A percentile compares a stretch with the other conserved stretches of the same genome.
Conservation (phyloP, 92 coral and sea anemone species). For the Porites evermanni region DNA sequence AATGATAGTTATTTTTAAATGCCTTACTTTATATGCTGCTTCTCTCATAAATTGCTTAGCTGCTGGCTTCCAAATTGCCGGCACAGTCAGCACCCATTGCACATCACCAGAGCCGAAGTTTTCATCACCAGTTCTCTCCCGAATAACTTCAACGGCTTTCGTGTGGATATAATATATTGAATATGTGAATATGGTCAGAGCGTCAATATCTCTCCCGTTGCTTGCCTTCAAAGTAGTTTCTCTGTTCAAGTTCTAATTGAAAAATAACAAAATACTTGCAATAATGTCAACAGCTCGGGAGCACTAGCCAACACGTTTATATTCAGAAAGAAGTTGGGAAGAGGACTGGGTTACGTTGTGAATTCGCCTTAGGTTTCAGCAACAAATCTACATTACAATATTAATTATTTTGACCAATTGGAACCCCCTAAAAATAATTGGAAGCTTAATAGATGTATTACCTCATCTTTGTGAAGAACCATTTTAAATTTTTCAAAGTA, state of each 20-base stretch:
- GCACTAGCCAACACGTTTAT: too few species aligned
- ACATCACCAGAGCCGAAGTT: conserved; percentile 40
- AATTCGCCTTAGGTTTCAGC: too few species aligned
- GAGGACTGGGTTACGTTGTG: too few species aligned
- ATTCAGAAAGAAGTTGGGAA: too few species aligned
- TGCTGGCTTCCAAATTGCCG: conserved; percentile 76
- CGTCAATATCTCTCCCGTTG: conserved; percentile 56
- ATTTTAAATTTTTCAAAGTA: conserved; percentile 46
- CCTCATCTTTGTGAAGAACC: conserved; percentile 37
- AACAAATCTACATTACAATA: too few species aligned
- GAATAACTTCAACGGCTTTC: conserved; percentile 62
- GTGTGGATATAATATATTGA: conserved; percentile 52
- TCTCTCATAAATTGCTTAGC: conserved; percentile 75
- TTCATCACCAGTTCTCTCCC: conserved; percentile 34
- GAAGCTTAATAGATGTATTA: not conserved
- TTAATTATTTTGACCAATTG: too few species aligned
- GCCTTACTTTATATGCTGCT: conserved; percentile 62
- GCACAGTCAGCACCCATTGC: conserved; percentile 78
- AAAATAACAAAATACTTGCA: not conserved
- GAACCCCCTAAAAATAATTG: not conserved
- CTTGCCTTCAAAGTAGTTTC: conserved; percentile 61
- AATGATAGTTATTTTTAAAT: not conserved
- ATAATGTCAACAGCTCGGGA: too few species aligned
- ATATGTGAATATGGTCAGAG: conserved; percentile 60
- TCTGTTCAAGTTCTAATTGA: conserved; percentile 42